phyloP scores from a whole-genome alignment of 2,113 vertebrate species.

The Carassius gibelio region DNA sequence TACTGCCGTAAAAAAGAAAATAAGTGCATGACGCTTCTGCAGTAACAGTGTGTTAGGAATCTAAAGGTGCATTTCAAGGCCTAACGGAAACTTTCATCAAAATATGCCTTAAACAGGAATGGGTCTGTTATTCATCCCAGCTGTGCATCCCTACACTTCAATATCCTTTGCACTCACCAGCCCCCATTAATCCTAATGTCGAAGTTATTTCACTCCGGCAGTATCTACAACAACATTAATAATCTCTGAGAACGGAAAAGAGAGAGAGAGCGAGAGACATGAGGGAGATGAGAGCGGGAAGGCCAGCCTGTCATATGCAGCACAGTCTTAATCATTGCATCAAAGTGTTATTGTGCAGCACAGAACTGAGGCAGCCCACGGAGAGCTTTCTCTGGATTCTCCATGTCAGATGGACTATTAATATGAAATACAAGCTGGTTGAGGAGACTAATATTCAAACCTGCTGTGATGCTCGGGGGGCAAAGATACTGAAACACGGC shows the following conservation, averaged over 20 bases:
- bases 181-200: slow-evolving; percentile 53
- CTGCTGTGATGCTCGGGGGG: slow-evolving; percentile 41
- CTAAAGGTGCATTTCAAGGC: slow-evolving; percentile 9
- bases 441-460: slow-evolving; percentile 48
- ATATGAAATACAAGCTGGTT: slow-evolving; percentile 55
- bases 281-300: slow-evolving; percentile 6
- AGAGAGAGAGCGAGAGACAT: background rate
- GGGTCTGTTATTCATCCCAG: slow-evolving; percentile 53
- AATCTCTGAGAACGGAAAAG: slow-evolving; percentile 2
- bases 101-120: background rate
- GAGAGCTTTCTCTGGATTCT: slow-evolving; percentile 52
- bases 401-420: slow-evolving; percentile 52
- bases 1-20: background rate
- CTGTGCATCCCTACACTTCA: slow-evolving; percentile 41
- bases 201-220: slow-evolving; percentile 32
- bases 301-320: slow-evolving; percentile 48
- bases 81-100: background rate
- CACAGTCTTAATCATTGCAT: slow-evolving; percentile 52
- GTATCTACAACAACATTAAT: slow-evolving; percentile 55
- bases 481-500: slow-evolving; percentile 10
- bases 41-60: background rate
- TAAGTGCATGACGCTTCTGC: background rate
- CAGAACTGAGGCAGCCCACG: slow-evolving; percentile 36
- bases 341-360: slow-evolving; percentile 46
- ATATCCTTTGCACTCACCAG: slow-evolving; percentile 48